Evolutionary conservation across 1,140 invertebrate species (phyloP), one percentile per base, ranked within the genome.

Genomic region (Amyelois transitella): DNA sequence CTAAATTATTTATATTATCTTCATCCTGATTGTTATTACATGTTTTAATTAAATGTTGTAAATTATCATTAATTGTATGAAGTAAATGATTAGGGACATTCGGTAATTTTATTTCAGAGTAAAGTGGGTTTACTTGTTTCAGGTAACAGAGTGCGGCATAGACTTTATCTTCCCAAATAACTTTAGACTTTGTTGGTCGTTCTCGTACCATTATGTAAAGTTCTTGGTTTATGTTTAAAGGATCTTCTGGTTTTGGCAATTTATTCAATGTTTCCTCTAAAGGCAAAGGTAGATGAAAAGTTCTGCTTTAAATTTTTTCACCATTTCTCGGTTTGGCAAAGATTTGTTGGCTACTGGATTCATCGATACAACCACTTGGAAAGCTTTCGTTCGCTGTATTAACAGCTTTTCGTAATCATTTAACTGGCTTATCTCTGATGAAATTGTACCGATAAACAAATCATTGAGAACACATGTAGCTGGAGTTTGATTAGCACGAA

Each of bases 201-300:
- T 61, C 43, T 59, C 66, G 53, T 20, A 69, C 56, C 22, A 64
- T 52, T 44, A 69, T 62, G 51, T 44, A 69, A 0, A 69, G 4
- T 59, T 69, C 66, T 18, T 14, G 61, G 22, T 67, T 63, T 8
- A 8, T 55, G 21, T 55, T 55, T 38, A 63, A 20, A 10, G 60
- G 49, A n/a, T 69, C 6, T 55, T 60, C 56, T 28, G 59, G 55
- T 57, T 12, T 61, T 19, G 55, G 58, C 12, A 69, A 20, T 18
- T 64, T 69, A 51, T 64, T 64, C 8, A 67, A 52, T n/a, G 61
- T 61, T 55, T 56, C 53, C 52, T 64, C 53, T 14, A 63, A 10
- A 7, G 64, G 64, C 20, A 68, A 44, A 24, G 65, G 56, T 8
- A 68, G 51, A 28, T 68, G 62, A 21, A 62, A 69, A 49, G 66